Evolutionary conservation across 2,888 invertebrate genomes (phyloP), one percentile per base, ranked within the genome.

Genomic region (Cryptocheilus praepositus): DNA sequence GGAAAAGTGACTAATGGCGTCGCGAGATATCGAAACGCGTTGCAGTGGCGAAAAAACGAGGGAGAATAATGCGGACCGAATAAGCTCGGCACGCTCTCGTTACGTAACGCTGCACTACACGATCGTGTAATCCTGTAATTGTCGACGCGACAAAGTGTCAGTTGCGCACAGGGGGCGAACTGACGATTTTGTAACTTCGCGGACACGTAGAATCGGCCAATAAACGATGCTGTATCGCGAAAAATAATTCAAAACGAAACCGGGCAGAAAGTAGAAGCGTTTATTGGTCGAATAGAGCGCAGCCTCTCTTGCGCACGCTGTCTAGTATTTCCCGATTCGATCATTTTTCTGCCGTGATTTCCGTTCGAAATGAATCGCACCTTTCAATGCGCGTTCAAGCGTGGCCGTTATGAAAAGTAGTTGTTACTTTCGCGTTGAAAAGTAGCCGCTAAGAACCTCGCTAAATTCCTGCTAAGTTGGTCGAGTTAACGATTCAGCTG

Each of bases 1-100:
- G 77, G 70, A 81, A 76, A 77, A 71, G 62, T 66, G 79, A 76
- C 67, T 57, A 67, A 65, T 67, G 54, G 45, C 36, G 5, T 21
- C 44, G 19, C 22, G 43, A 18, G 52, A 60, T 69, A 68, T 70
- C 61, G 52, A 70, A 72, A 71, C 58, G 51, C 15, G 44, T 44
- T 22, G 18, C 18, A 13, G 21, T 21, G 53, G 25, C 21, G 25
- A 13, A n/a, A 21, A 43, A 64, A 53, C 21, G 55, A 36, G 62
- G 15, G 28, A 43, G 21, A 69, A 51, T 60, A 59, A 22, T 16
- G 54, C 18, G 43, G 22, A 19, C 16, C 18, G 69, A 22, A 11
- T 61, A 56, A 63, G 53, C 58, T 28, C 44, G 51, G 49, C 21
- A 52, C 15, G 54, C 52, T 51, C 11, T 49, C 15, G n/a, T 77